Conservation (phyloP, 2,113 vertebrate species). For the Scomber scombrus region DNA sequence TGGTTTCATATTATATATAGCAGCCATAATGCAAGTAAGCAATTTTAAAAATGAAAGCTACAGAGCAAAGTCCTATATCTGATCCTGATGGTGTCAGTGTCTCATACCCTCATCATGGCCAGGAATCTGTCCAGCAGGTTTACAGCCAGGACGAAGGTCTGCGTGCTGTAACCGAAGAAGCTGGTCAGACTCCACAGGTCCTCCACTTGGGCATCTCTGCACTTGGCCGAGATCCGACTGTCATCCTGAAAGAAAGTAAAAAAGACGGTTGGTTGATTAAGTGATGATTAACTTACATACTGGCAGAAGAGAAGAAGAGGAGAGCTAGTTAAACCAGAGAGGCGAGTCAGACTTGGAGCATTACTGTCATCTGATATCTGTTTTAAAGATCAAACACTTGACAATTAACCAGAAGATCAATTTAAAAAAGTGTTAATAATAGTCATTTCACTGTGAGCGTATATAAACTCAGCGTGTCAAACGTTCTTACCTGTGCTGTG, state of each 20-base stretch:
- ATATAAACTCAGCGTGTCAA: background rate
- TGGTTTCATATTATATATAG: too few species aligned
- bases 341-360: background rate
- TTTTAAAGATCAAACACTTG: background rate
- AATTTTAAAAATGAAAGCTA: background rate
- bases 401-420: too few species aligned
- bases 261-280: background rate
- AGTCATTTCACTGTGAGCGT: background rate
- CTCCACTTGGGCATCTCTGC: conserved; percentile 94
- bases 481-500: conserved; percentile 84
- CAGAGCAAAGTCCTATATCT: background rate
- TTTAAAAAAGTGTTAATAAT: background rate
- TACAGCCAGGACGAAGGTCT: conserved; percentile 95
- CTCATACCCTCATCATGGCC: conserved; percentile 94
- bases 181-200: conserved; percentile 96
- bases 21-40: background rate
- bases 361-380: background rate
- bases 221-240: conserved; percentile 89
- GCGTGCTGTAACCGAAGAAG: conserved; percentile 95
- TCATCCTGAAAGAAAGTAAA: conserved; percentile 83
- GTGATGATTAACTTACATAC: background rate
- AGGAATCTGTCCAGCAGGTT: conserved; percentile 98
- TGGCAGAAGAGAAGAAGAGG: too few species aligned
- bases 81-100: background rate
- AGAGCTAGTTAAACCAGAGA: too few species aligned